Base-by-base conservation (phyloP, 2,113 vertebrate genomes). In the Notechis scutatus region DNA sequence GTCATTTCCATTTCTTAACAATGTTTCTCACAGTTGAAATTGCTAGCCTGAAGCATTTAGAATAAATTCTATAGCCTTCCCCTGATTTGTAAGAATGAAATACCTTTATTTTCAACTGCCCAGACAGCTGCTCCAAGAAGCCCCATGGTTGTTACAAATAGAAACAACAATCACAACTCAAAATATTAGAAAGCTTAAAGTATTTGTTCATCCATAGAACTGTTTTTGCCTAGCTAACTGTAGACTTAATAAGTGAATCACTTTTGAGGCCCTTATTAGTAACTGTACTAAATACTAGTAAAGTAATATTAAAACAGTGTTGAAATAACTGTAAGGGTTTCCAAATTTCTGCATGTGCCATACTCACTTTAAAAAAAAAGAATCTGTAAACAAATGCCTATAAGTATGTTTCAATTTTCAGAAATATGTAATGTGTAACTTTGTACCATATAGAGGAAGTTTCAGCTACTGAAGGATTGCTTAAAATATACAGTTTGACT, bases 351-450 rank as follows among this genome's bases (percentile, higher is more conserved):
- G 93, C 54, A 91, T 93, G 88, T 87, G 91, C 91, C 18, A 0
- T 74, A 95, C 24, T 0, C 29, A n/a, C 61, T 94, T 95, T 57
- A 81, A 20, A 91, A 55, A 55, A 88, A 94, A 95, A 81, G 23
- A 92, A 39, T 81, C n/a, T 81, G n/a, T 34, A 81, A 81, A 81
- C 15, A 39, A 20, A 39, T 74, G 14, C 5, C 12, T 74, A n/a
- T 81, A 81, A 81, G n/a, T 39, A 81, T 81, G 34, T 39, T 81
- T 39, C 20, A 18, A 81, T 81, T 81, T 81, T 34, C 14, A 81
- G 15, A 81, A 39, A 39, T 21, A 81, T 74, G 15, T n/a, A 14
- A 74, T 81, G 18, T 81, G 18, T 18, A 39, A 81, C 15, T 81
- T 39, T 8, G 5, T 20, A 81, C 34, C 15, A 8, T 81, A 39